phyloP scores from a whole-genome alignment of 2,797 vertebrate genomes.

The Agapornis canus region DNA sequence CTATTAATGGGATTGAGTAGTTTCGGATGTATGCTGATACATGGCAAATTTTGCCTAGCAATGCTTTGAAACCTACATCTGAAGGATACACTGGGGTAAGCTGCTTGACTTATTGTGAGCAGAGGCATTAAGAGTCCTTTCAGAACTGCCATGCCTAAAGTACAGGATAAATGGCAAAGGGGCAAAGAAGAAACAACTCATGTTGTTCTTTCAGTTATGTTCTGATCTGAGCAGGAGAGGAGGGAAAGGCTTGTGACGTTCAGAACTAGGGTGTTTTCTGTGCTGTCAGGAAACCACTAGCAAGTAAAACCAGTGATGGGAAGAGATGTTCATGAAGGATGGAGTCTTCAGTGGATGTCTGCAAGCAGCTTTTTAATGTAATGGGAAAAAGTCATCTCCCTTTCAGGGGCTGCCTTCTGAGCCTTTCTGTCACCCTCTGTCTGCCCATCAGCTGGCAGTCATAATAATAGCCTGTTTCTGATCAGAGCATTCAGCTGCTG shows the following conservation, averaged over 20 bases:
- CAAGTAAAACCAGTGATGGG: not conserved
- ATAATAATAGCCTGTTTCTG: constrained; percentile 3
- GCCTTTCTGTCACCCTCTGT: not conserved
- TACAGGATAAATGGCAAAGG: not conserved
- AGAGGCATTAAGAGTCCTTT: not conserved
- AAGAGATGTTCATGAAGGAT: not conserved
- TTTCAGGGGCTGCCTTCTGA: not conserved
- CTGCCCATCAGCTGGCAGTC: not conserved
- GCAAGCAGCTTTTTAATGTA: constrained; percentile 1
- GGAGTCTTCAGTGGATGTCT: not conserved
- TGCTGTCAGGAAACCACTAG: not conserved
- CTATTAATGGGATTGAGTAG: not conserved
- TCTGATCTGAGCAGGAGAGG: not conserved
- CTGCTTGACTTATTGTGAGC: not conserved
- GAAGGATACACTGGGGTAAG: not conserved
- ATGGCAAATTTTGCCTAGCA: not conserved
- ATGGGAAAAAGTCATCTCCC: not conserved
- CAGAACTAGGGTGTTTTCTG: not conserved
- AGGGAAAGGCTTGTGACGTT: not conserved
- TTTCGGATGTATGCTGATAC: not conserved
- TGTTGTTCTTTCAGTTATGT: not conserved
- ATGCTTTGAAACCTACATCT: not conserved
- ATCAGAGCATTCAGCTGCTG: constrained; percentile 40
- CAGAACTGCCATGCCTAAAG: not conserved
- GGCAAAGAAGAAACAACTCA: not conserved